Percentiles rank a stretch among this genome's conserved stretches.
Evolutionary conservation across 2,797 vertebrate genomes (phyloP).

Genomic region (Pangasius larnaudii): DNA sequence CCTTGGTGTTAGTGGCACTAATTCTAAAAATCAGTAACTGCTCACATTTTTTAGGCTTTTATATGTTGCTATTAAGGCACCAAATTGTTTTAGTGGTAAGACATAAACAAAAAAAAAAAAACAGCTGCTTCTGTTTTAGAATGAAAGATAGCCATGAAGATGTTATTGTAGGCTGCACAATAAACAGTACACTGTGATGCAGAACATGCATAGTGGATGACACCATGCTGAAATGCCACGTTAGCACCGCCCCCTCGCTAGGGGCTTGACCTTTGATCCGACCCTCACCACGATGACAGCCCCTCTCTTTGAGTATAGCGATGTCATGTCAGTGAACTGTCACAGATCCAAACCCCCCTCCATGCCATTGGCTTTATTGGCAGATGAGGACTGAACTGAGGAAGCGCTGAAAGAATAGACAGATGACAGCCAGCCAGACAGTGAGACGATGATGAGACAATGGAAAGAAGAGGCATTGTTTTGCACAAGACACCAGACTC

Average conservation of each 20-base stretch:
- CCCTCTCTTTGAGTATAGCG: slow-evolving; percentile 60
- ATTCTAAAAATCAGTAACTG: background rate
- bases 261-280: slow-evolving; percentile 70
- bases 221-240: slow-evolving; percentile 45
- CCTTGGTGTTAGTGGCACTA: background rate
- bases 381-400: slow-evolving; percentile 55
- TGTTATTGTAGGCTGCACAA: slow-evolving; percentile 1
- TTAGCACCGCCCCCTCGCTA: slow-evolving; percentile 63
- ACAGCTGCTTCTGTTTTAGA: background rate
- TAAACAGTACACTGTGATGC: slow-evolving; percentile 7
- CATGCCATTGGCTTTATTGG: slow-evolving; percentile 48
- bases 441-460: slow-evolving; percentile 43
- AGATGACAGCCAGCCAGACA: slow-evolving; percentile 46
- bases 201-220: background rate
- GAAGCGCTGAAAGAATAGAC: slow-evolving; percentile 41
- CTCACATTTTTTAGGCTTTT: background rate
- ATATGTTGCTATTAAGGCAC: background rate
- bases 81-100: background rate
- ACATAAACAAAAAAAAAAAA: too few relatives aligned
- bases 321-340: slow-evolving; percentile 73
- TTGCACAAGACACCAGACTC: slow-evolving; percentile 13
- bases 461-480: slow-evolving; percentile 17
- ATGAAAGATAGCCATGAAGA: background rate
- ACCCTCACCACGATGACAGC: slow-evolving; percentile 63
- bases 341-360: slow-evolving; percentile 62